These are phyloP conservation scores for Caenorhabditis doughertyi DNA, from an alignment of 2,888 invertebrate genomes.

Conservation along the genomic window DNA sequence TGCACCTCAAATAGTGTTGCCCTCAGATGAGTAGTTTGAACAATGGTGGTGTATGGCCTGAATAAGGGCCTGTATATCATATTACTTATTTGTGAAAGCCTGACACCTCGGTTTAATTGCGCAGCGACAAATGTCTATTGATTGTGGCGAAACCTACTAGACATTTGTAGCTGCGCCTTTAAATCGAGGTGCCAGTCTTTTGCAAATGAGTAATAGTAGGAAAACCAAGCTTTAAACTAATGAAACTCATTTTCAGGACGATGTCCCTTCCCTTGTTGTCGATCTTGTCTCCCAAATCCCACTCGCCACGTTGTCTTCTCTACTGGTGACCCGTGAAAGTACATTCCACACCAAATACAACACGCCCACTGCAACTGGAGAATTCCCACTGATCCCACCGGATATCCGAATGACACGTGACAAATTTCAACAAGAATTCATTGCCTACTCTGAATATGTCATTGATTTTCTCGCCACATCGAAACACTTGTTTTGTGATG, in stretches of 20 bases:
- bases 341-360: slow-evolving; percentile 48
- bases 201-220: not conserved
- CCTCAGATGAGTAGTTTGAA: no score
- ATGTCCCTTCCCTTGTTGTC: slow-evolving; percentile 16
- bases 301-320: slow-evolving; percentile 28
- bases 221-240: not conserved
- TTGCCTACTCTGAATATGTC: slow-evolving; percentile 28
- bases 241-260: slow-evolving; percentile 38
- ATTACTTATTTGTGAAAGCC: no score
- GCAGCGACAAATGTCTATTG: no score
- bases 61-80: no score
- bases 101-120: no score
- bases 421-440: slow-evolving; percentile 41
- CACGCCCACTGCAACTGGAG: not conserved
- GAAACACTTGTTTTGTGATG: slow-evolving; percentile 14
- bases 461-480: slow-evolving; percentile 24
- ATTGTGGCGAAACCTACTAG: no score
- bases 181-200: no score
- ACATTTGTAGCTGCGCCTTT: no score
- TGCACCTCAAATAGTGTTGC: no score
- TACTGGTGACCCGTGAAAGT: slow-evolving; percentile 30
- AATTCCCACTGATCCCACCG: slow-evolving; percentile 21
- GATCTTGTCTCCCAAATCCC: slow-evolving; percentile 50
- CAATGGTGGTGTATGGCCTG: no score
- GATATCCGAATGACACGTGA: slow-evolving; percentile 35